Evolutionary conservation across 2,113 vertebrate species (phyloP), one percentile per base, ranked within the genome.

Genomic region (Solea senegalensis): DNA sequence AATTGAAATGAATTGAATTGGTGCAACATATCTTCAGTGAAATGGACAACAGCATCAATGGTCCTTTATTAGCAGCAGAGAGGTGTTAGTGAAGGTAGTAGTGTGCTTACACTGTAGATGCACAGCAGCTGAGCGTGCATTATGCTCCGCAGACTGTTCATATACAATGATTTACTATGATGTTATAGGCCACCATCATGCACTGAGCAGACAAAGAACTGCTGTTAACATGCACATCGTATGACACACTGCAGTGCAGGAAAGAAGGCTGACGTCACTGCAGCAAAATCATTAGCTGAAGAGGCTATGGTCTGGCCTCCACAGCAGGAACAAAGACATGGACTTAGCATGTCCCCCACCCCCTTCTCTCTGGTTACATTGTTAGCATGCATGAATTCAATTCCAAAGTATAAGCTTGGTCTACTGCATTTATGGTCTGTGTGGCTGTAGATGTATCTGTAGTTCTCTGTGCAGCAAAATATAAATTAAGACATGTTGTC

Each of bases 221-320:
- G 66, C 60, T 59, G 60, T 21, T 71, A 15, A 9, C 74, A 84
- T 74, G 66, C 49, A 68, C 55, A 69, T 86, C 72, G 69, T 75
- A 86, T 90, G 89, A 86, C 70, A 68, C 50, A 72, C 82, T 87
- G 90, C 87, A 88, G 84, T 76, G 69, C 82, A 82, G 88, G 74
- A 79, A 9, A 70, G 56, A 65, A 78, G 40, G 28, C 53, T 90
- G 90, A 91, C 71, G 62, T 92, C 82, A 90, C 51, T 90, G 88
- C 88, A 87, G 87, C 62, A 88, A 86, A 88, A 78, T 56, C 46
- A 72, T 75, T 74, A 76, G 76, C 81, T 73, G 78, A 72, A 73
- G 66, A 72, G 75, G 80, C 60, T 56, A 60, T 51, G 72, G 65
- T 58, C 41, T 43, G 40, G 64, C 46, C 44, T 14, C 26, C 45